Base-by-base conservation (phyloP, 2,888 invertebrate species). In the Podotricha telesiphe region DNA sequence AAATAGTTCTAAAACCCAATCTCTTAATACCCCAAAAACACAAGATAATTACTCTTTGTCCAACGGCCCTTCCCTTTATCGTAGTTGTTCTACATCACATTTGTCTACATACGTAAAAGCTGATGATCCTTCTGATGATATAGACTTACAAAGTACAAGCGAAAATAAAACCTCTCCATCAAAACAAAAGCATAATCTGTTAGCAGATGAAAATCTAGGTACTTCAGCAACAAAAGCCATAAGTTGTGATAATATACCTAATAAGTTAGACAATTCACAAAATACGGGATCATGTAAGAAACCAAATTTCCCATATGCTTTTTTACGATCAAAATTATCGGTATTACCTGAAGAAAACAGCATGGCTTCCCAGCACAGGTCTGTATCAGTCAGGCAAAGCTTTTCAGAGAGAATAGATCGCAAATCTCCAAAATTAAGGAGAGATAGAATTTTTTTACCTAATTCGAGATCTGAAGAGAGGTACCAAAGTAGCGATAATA, bases 41-140 rank as follows among this genome's bases (percentile, higher is more conserved):
- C 77, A 86, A 37, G 90, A 89, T 72, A 84, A 78, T 56, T 91
- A 90, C 76, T 81, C 88, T 0, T 82, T 87, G 50, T 91, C 93
- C 53, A 94, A 93, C 77, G 88, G 87, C 6, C 87, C 89, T 34
- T 84, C 91, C 40, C 87, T 96, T n/a, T 96, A 96, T 79, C 93
- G 96, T 67, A 96, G 96, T 81, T 96, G 96, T 82, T 96, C 96
- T 47, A 96, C 96, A 37, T 96, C 96, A 65, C 96, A 96, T 80
- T 86, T 96, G 75, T 95, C 96, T 72, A 95, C 95, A 28, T 96
- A 96, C 80, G 94, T 96, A 47, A 95, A 96, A 82, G 96, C 96
- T 72, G 96, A 96, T 82, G 96, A 96, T 87, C 96, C 96, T 10
- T 95, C 96, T n/a, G 96, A 96, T 78, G 96, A 96, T 51, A 94